These are phyloP conservation scores for Redunca redunca DNA, from an alignment of 2,113 vertebrate genomes.

Conservation along the genomic window DNA sequence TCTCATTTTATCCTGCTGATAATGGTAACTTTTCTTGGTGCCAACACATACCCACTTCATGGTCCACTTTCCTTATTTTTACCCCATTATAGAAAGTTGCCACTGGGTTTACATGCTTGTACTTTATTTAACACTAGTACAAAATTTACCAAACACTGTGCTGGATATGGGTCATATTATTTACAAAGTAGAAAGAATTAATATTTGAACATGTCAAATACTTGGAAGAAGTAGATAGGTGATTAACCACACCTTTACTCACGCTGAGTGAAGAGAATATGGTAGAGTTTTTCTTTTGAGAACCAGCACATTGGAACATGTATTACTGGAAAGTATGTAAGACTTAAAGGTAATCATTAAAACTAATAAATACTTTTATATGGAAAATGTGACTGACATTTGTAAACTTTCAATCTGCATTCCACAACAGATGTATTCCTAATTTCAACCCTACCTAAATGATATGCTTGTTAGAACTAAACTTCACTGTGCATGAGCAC, in stretches of 20 bases:
- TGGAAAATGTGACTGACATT: neutral
- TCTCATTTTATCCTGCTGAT: neutral
- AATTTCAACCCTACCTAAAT: neutral
- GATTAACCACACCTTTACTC: neutral
- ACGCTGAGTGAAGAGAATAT: neutral
- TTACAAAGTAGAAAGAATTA: neutral
- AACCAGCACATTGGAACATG: neutral
- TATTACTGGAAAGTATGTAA: neutral
- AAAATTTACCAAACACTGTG: neutral
- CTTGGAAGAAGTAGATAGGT: neutral
- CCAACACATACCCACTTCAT: neutral
- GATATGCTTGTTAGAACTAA: neutral
- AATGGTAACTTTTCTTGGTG: neutral
- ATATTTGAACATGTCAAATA: neutral
- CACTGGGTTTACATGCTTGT: neutral
- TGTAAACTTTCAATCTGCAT: neutral
- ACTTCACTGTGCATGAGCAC: neutral
- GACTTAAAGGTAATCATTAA: neutral
- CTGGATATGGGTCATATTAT: neutral
- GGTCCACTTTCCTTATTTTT: neutral
- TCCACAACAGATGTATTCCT: neutral
- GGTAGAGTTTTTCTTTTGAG: neutral
- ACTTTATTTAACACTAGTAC: neutral
- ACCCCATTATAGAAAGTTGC: neutral
- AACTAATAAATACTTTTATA: neutral